These are phyloP conservation scores for Drosophila kikkawai DNA, from an alignment of 1,140 invertebrate species.

Conservation along the genomic window DNA sequence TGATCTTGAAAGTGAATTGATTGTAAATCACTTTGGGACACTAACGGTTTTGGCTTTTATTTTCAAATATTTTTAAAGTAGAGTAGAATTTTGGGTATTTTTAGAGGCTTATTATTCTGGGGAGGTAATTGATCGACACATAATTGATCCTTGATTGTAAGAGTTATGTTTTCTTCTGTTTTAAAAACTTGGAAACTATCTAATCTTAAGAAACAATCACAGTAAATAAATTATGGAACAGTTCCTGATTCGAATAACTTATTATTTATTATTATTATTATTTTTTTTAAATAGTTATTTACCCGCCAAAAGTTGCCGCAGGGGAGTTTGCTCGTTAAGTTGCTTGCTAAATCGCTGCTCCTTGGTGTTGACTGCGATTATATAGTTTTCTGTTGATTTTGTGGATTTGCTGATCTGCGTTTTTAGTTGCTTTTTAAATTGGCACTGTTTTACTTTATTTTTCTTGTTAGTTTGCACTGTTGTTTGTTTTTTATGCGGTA, in stretches of 20 bases:
- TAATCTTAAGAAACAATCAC: not conserved
- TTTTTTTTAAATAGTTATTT: slow-evolving; percentile 37
- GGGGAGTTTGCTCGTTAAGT: slow-evolving; percentile 12
- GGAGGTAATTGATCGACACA: too few relatives aligned
- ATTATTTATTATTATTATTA: not conserved
- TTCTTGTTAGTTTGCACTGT: slow-evolving; percentile 52
- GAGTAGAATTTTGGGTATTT: not conserved
- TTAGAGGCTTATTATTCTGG: not conserved
- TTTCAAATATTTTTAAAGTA: not conserved
- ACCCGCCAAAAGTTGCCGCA: slow-evolving; percentile 50
- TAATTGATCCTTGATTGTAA: too few relatives aligned
- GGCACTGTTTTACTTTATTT: slow-evolving; percentile 48
- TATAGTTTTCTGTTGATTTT: slow-evolving; percentile 25
- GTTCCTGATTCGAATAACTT: not conserved
- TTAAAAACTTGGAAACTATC: not conserved
- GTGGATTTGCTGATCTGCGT: slow-evolving; percentile 30
- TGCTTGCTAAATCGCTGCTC: slow-evolving; percentile 25
- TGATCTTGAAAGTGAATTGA: slow-evolving; percentile 35
- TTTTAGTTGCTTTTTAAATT: slow-evolving; percentile 46
- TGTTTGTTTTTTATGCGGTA: slow-evolving; percentile 45
- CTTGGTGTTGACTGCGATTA: slow-evolving; percentile 40
- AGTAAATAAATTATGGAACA: not conserved
- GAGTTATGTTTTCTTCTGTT: too few relatives aligned
- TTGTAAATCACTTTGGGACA: slow-evolving; percentile 10
- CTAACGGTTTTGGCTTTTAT: not conserved